These are phyloP conservation scores for Micromesistius poutassou DNA, from an alignment of 2,797 vertebrate genomes.

Conservation along the genomic window DNA sequence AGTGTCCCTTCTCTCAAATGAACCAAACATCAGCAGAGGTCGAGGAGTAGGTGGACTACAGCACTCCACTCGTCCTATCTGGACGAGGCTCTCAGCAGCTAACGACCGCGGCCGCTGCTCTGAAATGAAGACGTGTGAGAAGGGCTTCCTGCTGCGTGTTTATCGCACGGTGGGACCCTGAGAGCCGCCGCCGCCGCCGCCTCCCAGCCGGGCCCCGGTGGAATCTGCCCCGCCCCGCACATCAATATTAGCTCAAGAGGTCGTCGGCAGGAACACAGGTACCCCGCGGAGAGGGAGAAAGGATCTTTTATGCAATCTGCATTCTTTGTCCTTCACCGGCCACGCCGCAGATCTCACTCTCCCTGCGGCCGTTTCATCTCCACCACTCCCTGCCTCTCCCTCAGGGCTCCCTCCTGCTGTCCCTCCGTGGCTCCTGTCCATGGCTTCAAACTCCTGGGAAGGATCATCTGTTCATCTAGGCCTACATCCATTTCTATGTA, in stretches of 20 bases:
- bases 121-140: constrained; percentile 3
- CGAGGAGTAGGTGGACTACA: neutral
- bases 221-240: constrained; percentile 39
- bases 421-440: neutral
- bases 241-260: constrained; percentile 51
- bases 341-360: neutral
- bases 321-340: constrained; percentile 32
- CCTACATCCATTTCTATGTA: neutral
- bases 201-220: neutral
- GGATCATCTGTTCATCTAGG: neutral
- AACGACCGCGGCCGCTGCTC: neutral
- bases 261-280: constrained; percentile 32
- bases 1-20: no score
- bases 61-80: neutral
- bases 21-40: neutral
- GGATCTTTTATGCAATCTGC: constrained; percentile 21
- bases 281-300: constrained; percentile 36
- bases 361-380: constrained; percentile 11
- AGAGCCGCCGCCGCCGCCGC: neutral
- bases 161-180: neutral
- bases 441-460: neutral
- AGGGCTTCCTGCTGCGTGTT: neutral
- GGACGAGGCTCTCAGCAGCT: neutral
- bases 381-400: neutral
- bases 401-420: neutral